phyloP scores from a whole-genome alignment of 2,888 invertebrate genomes.

The Onthophagus sagittarius region DNA sequence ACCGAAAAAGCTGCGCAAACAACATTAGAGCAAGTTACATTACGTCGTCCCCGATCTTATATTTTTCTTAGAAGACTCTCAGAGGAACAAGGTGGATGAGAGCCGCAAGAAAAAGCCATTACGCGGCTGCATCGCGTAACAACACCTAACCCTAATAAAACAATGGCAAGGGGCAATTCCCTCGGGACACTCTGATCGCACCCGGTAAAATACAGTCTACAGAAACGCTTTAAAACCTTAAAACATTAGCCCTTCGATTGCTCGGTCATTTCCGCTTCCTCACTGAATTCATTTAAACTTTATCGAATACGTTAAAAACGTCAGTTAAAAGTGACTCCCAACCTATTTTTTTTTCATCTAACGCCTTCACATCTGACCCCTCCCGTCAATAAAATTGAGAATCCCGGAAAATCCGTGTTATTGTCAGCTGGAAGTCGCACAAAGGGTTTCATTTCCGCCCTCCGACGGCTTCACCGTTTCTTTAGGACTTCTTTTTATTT shows the following conservation, averaged over 20 bases:
- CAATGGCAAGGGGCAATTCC: constrained; percentile 16
- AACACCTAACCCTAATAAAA: constrained; percentile 21
- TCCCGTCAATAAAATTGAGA: constrained; percentile 10
- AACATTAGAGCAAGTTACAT: constrained; percentile 3
- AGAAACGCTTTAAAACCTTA: constrained; percentile 18
- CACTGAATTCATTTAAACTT: background rate
- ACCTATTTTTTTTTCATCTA: background rate
- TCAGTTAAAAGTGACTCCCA: too few relatives aligned
- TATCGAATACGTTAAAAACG: too few relatives aligned
- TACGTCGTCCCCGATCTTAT: constrained; percentile 5
- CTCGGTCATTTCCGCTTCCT: background rate
- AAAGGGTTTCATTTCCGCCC: constrained; percentile 1
- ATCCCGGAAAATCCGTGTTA: constrained; percentile 12
- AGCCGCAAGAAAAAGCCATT: constrained; percentile 11
- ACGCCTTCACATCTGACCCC: background rate
- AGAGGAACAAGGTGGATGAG: background rate
- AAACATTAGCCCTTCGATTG: constrained; percentile 18
- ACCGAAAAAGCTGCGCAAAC: background rate
- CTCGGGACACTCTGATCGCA: constrained; percentile 16
- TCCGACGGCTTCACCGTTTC: background rate
- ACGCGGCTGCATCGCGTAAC: constrained; percentile 19
- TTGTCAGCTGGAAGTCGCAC: constrained; percentile 12
- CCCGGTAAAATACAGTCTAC: constrained; percentile 19
- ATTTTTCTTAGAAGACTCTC: constrained; percentile 4
- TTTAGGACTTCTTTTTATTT: background rate